Conservation (phyloP, 2,797 vertebrate genomes). For the Antennarius maculatus region DNA sequence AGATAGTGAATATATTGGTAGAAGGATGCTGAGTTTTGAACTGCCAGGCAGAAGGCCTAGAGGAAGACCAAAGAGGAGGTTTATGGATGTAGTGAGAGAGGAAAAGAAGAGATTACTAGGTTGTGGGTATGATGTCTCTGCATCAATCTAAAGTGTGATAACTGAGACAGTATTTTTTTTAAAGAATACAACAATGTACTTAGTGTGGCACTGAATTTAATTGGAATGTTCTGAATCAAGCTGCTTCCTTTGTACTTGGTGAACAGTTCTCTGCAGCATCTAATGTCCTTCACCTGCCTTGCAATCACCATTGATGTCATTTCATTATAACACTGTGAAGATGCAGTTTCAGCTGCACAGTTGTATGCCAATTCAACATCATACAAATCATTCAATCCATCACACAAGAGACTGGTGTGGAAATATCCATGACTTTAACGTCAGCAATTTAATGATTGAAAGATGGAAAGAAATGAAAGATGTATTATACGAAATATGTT, state of each 20-base stretch:
- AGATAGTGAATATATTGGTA: too few relatives aligned
- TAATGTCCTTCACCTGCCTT: slow-evolving; percentile 20
- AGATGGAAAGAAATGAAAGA: neutral
- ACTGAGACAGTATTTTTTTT: slow-evolving; percentile 46
- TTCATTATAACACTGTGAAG: neutral
- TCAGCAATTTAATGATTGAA: neutral
- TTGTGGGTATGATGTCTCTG: slow-evolving; percentile 34
- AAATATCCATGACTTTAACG: neutral
- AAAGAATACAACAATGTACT: slow-evolving; percentile 24
- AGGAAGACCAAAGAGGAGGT: too few relatives aligned
- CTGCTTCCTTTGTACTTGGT: slow-evolving; percentile 27
- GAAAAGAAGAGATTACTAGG: too few relatives aligned
- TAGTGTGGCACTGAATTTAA: slow-evolving; percentile 45
- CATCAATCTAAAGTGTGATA: slow-evolving; percentile 29
- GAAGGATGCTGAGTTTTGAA: too few relatives aligned
- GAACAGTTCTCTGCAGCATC: slow-evolving; percentile 9
- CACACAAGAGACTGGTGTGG: neutral
- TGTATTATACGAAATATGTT: too few relatives aligned
- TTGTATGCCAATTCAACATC: neutral
- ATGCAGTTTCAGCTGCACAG: neutral
- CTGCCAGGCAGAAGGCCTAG: too few relatives aligned
- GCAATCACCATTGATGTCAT: slow-evolving; percentile 12
- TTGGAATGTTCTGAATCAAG: slow-evolving; percentile 40
- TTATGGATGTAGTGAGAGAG: too few relatives aligned
- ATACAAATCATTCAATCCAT: neutral